These are phyloP conservation scores for Petroica traversi DNA, from an alignment of 2,113 vertebrate species.

Conservation along the genomic window DNA sequence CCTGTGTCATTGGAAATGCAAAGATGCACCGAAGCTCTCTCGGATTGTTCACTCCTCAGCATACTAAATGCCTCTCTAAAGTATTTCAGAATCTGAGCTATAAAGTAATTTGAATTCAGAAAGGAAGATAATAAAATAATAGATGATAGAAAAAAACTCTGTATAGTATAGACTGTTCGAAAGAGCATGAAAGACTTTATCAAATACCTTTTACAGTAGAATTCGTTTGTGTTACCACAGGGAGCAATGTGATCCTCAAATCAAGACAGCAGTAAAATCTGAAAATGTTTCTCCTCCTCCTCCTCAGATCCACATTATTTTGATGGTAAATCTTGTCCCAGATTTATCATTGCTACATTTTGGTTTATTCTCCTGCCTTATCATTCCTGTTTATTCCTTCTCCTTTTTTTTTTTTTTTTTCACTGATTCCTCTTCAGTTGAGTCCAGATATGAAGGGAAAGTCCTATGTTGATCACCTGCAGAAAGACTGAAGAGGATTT, in stretches of 20 bases:
- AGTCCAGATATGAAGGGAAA: neutral
- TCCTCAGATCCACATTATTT: neutral
- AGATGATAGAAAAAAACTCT: neutral
- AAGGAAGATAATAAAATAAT: conserved; percentile 63
- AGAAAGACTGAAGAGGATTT: neutral
- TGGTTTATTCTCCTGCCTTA: neutral
- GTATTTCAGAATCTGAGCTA: neutral
- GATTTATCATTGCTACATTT: neutral
- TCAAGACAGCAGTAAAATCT: conserved; percentile 16
- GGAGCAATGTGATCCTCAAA: conserved; percentile 30
- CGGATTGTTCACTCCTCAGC: neutral
- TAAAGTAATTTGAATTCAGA: conserved; percentile 54
- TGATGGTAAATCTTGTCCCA: neutral
- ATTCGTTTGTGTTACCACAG: conserved; percentile 39
- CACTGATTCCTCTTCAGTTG: neutral
- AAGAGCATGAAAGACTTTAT: conserved; percentile 54
- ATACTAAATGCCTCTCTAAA: conserved; percentile 16
- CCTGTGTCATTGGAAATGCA: conserved; percentile 21
- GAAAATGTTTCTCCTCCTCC: neutral
- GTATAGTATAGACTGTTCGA: neutral
- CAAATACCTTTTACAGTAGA: conserved; percentile 41
- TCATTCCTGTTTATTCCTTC: neutral
- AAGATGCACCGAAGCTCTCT: neutral
- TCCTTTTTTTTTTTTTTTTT: neutral
- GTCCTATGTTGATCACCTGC: neutral